These are phyloP conservation scores for Nemotelus nigrinus DNA, from an alignment of 2,888 invertebrate genomes.

Conservation along the genomic window DNA sequence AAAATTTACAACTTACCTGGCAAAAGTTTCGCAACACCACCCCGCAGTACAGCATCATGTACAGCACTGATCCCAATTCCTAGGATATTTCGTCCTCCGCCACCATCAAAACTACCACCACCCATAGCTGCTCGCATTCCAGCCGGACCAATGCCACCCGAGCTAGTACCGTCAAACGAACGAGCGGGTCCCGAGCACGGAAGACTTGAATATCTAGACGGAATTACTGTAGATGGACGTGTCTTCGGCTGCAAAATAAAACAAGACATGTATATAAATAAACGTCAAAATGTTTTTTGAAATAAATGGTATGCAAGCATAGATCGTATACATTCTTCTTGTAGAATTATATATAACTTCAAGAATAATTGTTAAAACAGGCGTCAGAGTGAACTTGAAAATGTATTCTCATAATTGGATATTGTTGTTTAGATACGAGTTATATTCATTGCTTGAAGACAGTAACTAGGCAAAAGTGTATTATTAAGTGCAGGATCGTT, in stretches of 20 bases:
- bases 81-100: constrained; percentile 62
- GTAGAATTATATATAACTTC: too few species aligned
- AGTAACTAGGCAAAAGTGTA: too few species aligned
- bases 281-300: constrained; percentile 49
- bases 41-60: constrained; percentile 64
- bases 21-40: constrained; percentile 62
- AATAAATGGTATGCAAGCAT: too few species aligned
- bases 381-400: too few species aligned
- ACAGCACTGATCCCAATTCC: constrained; percentile 65
- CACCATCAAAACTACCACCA: constrained; percentile 61
- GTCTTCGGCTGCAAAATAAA: constrained; percentile 61
- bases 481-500: too few species aligned
- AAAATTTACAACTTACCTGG: constrained; percentile 56
- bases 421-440: too few species aligned
- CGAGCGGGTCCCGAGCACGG: constrained; percentile 61
- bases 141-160: constrained; percentile 39
- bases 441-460: too few species aligned
- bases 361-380: too few species aligned
- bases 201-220: constrained; percentile 65
- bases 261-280: constrained; percentile 18
- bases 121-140: constrained; percentile 47
- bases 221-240: constrained; percentile 59
- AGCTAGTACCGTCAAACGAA: constrained; percentile 48
- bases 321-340: too few species aligned
- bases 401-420: too few species aligned